phyloP scores from a whole-genome alignment of 2,888 invertebrate species.

The Pollenia angustigena region DNA sequence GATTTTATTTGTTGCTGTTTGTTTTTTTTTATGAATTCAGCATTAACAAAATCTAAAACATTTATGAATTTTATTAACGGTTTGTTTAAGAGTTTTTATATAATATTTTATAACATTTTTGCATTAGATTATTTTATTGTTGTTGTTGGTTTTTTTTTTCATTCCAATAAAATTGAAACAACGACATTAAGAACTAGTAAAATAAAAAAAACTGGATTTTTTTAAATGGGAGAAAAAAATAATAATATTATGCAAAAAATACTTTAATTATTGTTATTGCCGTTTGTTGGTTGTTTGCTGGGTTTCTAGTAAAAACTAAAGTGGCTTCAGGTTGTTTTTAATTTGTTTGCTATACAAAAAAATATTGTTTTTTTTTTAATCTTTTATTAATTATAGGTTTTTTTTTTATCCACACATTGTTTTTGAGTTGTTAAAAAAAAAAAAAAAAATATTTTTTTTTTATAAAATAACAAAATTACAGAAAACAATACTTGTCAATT shows the following conservation, averaged over 20 bases:
- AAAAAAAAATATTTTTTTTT: conserved; percentile 17
- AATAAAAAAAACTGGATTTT: conserved; percentile 50
- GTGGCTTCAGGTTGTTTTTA: conserved; percentile 41
- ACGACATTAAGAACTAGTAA: conserved; percentile 22
- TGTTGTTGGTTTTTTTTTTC: conserved; percentile 21
- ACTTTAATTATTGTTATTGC: conserved; percentile 53
- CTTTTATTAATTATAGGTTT: conserved; percentile 23
- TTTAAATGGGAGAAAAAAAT: conserved; percentile 9
- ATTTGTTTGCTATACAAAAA: background rate
- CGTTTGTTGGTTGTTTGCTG: conserved; percentile 31
- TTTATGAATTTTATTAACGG: conserved; percentile 46
- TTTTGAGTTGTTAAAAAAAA: conserved; percentile 8
- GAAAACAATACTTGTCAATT: conserved; percentile 41
- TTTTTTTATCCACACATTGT: conserved; percentile 22
- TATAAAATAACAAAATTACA: conserved; percentile 2
- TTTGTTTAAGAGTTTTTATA: conserved; percentile 43
- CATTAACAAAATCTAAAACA: conserved; percentile 39
- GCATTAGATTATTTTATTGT: conserved; percentile 38
- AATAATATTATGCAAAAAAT: background rate
- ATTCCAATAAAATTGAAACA: conserved; percentile 26
- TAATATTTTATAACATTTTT: conserved; percentile 21
- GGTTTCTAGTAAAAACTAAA: conserved; percentile 41
- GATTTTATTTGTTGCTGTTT: background rate
- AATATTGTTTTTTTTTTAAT: background rate
- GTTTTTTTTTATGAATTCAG: conserved; percentile 7